These are phyloP conservation scores for Lycorma delicatula DNA, from an alignment of 1,140 invertebrate genomes.

Conservation along the genomic window DNA sequence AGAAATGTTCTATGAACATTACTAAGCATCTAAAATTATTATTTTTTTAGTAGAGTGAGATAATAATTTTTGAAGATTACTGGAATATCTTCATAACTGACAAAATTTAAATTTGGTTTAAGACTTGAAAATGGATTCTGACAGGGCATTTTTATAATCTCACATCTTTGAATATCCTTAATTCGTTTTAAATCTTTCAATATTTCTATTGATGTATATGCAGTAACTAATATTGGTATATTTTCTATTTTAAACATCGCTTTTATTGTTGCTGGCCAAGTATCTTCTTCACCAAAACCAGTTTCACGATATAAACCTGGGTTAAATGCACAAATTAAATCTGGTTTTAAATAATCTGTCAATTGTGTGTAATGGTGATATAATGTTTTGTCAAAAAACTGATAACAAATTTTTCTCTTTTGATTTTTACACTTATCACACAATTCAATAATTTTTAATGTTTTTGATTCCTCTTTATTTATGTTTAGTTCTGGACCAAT, in stretches of 20 bases:
- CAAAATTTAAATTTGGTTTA: slow-evolving; percentile 61
- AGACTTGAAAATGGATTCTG: slow-evolving; percentile 54
- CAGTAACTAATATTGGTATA: slow-evolving; percentile 52
- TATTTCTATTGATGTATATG: slow-evolving; percentile 54
- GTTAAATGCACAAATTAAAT: slow-evolving; percentile 61
- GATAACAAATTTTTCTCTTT: slow-evolving; percentile 41
- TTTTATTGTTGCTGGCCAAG: slow-evolving; percentile 53
- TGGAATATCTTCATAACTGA: slow-evolving; percentile 56
- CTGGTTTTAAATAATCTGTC: slow-evolving; percentile 41
- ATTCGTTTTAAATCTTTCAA: slow-evolving; percentile 48
- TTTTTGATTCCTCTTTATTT: slow-evolving; percentile 40
- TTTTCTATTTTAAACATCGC: slow-evolving; percentile 39
- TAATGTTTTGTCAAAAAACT: slow-evolving; percentile 44
- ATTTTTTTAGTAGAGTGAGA: slow-evolving; percentile 3
- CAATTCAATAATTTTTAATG: slow-evolving; percentile 36
- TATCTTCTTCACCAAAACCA: slow-evolving; percentile 49
- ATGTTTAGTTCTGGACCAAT: slow-evolving; percentile 53
- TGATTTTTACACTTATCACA: slow-evolving; percentile 41
- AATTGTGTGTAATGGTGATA: slow-evolving; percentile 49
- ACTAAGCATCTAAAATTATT: too few species aligned
- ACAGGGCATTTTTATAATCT: slow-evolving; percentile 43
- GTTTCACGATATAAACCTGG: slow-evolving; percentile 56
- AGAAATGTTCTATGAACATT: too few species aligned
- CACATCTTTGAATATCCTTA: slow-evolving; percentile 36
- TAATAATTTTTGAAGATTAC: slow-evolving; percentile 65